Evolutionary conservation across 2,888 invertebrate genomes (phyloP), one percentile per base, ranked within the genome.

Genomic region (Sarcophaga variegata): DNA sequence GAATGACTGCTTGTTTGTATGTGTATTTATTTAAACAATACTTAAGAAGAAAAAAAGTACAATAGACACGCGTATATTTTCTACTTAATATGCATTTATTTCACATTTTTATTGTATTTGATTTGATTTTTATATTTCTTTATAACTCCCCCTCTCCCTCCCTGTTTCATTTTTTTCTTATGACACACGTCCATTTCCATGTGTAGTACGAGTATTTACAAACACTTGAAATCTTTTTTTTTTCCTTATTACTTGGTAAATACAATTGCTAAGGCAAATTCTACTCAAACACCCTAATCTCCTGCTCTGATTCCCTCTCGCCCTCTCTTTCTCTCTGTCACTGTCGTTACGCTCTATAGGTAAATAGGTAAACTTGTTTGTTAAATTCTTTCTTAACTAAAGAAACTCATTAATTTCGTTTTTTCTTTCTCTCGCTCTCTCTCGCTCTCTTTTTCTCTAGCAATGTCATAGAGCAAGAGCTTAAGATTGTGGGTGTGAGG

Each of bases 81-180:
- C 83, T 83, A 86, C 86, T 86, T 86, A 83, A 81, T 81, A 81
- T 81, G 80, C 80, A 81, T 78, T 83, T 83, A 83, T 83, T 83
- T 83, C 83, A 14, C 20, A 81, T 85, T 85, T 85, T 82, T 78
- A 82, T 81, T 77, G 67, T 75, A 71, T 75, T 84, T 85, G 71
- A 83, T 77, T 83, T 67, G 45, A 67, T 67, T 67, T 47, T 54
- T 59, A n/a, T 59, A 59, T 60, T 72, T 71, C 54, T 54, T 54
- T 54, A 54, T 17, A 1, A 5, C 17, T 54, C 54, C 54, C 54
- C 54, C 14, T 14, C 54, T 17, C 17, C 17, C 17, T 14, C 17
- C 0, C 54, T 17, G 14, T 1, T 54, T 54, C 17, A 17, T 37
- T 37, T 37, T 6, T 37, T 20, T 37, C 37, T 54, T 14, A 17